Evolutionary conservation across 2,113 vertebrate species (phyloP), one percentile per base, ranked within the genome.

Genomic region (Progne subis): DNA sequence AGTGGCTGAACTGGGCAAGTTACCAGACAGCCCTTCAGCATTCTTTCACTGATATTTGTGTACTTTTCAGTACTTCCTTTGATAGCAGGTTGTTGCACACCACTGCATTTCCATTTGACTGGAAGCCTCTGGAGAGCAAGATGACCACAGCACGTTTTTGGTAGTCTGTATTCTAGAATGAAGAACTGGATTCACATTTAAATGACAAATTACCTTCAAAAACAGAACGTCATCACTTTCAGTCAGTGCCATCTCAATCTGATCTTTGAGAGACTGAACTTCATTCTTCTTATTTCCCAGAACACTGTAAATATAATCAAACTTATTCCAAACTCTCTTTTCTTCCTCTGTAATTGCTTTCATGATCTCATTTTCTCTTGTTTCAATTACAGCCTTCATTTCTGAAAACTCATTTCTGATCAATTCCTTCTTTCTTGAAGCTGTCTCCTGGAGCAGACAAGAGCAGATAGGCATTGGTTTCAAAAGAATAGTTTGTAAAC

Each of bases 161-260:
- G 29, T 24, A 83, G 53, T 81, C 63, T 67, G 34, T 43, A 29
- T 57, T 82, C 53, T 72, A 72, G 61, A 65, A 31, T 1, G 7
- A 90, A 85, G 46, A 83, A 80, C 0, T 44, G 13, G 29, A 75
- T 79, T 86, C 4, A 2, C 32, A 32, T 64, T 49, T 69, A 69
- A 78, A 70, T 49, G 41, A 56, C 4, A 3, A 34, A 96, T 94
- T 94, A 99, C 99, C 99, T 99, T 98, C 47, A 99, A 97, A 96
- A 99, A 99, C n/a, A 97, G 84, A 39, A 98, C 32, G 2, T 98
- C 98, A 2, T 98, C 98, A 5, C 59, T 91, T 91, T 98, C 97
- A 18, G 76, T 84, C 95, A 99, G 97, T 56, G 97, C 92, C 53
- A 81, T 90, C 83, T 98, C 96, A 76, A 99, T 95, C n/a, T 98